Conservation (phyloP, 1,140 invertebrate species). For the Physella acuta region DNA sequence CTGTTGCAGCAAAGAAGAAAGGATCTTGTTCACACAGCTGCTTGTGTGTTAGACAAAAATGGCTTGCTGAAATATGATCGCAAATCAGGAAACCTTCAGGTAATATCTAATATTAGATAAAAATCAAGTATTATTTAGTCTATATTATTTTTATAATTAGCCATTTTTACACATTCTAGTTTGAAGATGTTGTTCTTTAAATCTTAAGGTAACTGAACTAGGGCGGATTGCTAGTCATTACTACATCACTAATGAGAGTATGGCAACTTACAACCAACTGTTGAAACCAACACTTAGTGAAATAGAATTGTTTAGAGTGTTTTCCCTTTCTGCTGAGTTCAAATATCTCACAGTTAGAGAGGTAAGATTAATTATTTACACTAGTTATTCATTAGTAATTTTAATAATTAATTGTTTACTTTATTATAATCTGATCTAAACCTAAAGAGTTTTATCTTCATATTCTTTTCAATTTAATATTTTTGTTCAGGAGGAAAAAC, state of each 20-base stretch:
- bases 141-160: not conserved
- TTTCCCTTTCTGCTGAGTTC: slow-evolving; percentile 80
- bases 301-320: slow-evolving; percentile 98
- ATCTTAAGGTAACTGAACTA: slow-evolving; percentile 82
- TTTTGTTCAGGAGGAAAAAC: slow-evolving; percentile 79
- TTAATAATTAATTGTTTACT: no score
- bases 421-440: no score
- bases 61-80: slow-evolving; percentile 94
- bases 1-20: slow-evolving; percentile 85
- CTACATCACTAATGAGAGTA: slow-evolving; percentile 96
- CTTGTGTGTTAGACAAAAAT: slow-evolving; percentile 84
- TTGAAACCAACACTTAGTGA: slow-evolving; percentile 95
- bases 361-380: slow-evolving; percentile 43
- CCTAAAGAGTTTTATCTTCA: not conserved
- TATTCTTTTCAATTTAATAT: not conserved
- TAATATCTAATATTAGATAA: slow-evolving; percentile 31
- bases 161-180: not conserved
- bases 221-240: slow-evolving; percentile 97
- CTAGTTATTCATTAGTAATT: no score
- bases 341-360: slow-evolving; percentile 77
- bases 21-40: slow-evolving; percentile 95
- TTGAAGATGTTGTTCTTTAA: slow-evolving; percentile 7
- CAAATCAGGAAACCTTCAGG: slow-evolving; percentile 89
- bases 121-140: not conserved
- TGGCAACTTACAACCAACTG: slow-evolving; percentile 94